Conservation (phyloP, 1,140 invertebrate species). For the Cherax quadricarinatus region DNA sequence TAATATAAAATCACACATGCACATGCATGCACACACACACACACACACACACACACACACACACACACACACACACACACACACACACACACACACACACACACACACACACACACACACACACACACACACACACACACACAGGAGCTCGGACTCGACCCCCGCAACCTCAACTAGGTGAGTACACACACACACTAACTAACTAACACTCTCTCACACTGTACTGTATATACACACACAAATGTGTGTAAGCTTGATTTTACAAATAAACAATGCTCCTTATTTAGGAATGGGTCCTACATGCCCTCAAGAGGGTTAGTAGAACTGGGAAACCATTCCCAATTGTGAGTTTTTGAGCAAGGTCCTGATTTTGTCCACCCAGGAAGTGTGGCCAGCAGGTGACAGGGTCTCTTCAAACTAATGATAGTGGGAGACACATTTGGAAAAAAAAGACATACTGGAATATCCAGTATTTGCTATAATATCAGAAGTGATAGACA, state of each 20-base stretch:
- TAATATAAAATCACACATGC: no score
- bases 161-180: no score
- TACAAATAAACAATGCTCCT: conserved; percentile 13
- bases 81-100: no score
- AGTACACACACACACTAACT: no score
- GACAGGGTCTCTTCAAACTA: not conserved
- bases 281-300: not conserved
- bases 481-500: not conserved
- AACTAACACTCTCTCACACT: no score
- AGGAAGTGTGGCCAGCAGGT: not conserved
- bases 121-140: no score
- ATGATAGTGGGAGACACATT: not conserved
- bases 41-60: not conserved
- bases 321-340: not conserved
- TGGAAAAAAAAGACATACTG: not conserved
- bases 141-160: no score
- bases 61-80: no score
- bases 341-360: conserved; percentile 2
- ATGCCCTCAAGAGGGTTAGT: not conserved
- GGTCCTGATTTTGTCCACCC: not conserved
- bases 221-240: not conserved
- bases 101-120: no score
- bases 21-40: not conserved
- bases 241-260: not conserved
- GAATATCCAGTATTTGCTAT: not conserved